Percentiles rank a stretch among this genome's conserved stretches.
phyloP scores from a whole-genome alignment of 1,140 invertebrate species.

The Caerostris extrusa region DNA sequence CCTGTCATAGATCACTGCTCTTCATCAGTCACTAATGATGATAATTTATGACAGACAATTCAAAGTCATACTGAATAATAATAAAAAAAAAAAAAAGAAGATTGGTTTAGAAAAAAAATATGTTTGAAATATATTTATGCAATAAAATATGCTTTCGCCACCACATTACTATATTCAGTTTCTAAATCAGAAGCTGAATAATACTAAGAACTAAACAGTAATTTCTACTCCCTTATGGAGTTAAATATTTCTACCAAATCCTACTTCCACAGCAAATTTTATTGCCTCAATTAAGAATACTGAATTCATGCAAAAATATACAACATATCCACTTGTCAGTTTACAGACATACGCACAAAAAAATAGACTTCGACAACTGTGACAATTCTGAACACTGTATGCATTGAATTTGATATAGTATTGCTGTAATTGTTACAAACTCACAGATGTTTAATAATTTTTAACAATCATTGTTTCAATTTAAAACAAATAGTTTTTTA shows the following conservation, averaged over 20 bases:
- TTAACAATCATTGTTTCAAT: no score
- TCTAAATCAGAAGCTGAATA: background rate
- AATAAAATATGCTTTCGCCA: background rate
- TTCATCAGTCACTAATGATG: no score
- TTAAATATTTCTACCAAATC: background rate
- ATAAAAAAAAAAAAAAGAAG: no score
- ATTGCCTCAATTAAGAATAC: slow-evolving; percentile 43
- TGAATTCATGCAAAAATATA: slow-evolving; percentile 43
- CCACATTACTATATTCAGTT: slow-evolving; percentile 7
- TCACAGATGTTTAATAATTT: background rate
- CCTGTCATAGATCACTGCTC: no score
- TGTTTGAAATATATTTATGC: no score
- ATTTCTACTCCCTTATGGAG: background rate
- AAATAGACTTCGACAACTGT: slow-evolving; percentile 6
- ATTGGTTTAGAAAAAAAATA: no score
- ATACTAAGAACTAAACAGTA: background rate
- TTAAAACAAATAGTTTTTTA: no score
- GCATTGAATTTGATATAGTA: background rate
- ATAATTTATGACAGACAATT: no score
- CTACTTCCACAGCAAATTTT: slow-evolving; percentile 4
- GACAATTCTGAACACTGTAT: background rate
- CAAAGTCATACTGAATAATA: no score
- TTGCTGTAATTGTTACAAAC: background rate
- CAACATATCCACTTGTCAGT: background rate
- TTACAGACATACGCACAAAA: slow-evolving; percentile 29